Evolutionary conservation across 2,113 vertebrate species (phyloP), one percentile per base, ranked within the genome.

Genomic region (Tachycineta bicolor): DNA sequence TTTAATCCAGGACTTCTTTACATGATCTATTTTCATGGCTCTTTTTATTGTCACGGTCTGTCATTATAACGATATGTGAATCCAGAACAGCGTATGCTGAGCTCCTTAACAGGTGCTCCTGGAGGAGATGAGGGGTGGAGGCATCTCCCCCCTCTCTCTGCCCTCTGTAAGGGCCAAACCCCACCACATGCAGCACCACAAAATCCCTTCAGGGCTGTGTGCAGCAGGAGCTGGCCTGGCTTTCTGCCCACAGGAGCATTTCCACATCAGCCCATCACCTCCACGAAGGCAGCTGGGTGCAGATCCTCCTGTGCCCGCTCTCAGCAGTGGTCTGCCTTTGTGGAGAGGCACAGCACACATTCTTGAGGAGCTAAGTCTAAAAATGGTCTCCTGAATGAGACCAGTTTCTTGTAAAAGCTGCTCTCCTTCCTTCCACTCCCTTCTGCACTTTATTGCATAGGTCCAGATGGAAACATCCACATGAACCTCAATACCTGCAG

Each of bases 11-110:
- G 92, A 88, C 83, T 92, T 96, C 68, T 94, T 94, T 77, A 86
- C 88, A 63, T 93, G 93, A 96, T 96, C 94, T 95, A 87, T 93
- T 97, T 96, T 93, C 85, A 96, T 90, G 80, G 90, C 69, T 95
- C 85, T 89, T 92, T 92, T 94, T 92, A 90, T 92, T 96, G 88
- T 90, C 92, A 93, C 55, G 71, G 84, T 53, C 73, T 93, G 92
- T 94, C 94, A 80, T 70, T 95, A 70, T 69, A 90, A 96, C 22
- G 86, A 94, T 94, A 92, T 92, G 69, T 47, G 92, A 93, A 96
- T 77, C 90, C 92, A 94, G 64, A 87, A 28, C 24, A 75, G 79
- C 0, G 0, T 44, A 62, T 33, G 26, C 46, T 86, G 70, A 90
- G 68, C 83, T 93, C 56, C 49, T 78, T 74, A 80, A 64, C 55